These are phyloP conservation scores for Nemopilema nomurai DNA, from an alignment of 30 jellyfish, hydroid and myxozoan species.

Conservation along the genomic window DNA sequence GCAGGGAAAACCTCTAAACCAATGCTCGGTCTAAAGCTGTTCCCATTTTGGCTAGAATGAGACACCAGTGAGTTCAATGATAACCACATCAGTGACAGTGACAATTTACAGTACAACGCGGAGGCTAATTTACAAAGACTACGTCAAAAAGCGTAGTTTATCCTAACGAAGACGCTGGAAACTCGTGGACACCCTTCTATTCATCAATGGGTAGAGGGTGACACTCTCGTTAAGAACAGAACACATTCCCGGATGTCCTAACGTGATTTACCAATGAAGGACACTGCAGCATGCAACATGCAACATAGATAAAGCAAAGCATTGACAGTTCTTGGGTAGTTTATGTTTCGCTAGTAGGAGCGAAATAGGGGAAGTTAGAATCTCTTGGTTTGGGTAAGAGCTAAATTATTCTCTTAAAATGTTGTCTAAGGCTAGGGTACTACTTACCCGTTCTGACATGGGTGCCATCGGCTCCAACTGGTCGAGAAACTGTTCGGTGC, in stretches of 20 bases:
- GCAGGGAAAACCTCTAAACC: not conserved
- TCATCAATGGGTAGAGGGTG: not conserved
- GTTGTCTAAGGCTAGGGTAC: not conserved
- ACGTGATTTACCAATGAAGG: too few species aligned
- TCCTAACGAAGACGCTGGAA: not conserved
- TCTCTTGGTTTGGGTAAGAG: too few species aligned
- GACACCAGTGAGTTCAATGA: not conserved
- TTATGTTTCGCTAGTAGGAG: too few species aligned
- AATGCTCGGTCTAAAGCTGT: not conserved
- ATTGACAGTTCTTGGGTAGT: too few species aligned
- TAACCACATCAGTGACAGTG: not conserved
- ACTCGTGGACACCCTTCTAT: not conserved
- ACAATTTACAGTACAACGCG: not conserved
- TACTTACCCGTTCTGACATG: conserved; percentile 34
- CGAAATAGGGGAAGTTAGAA: too few species aligned
- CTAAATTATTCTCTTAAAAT: not conserved
- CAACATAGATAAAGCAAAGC: too few species aligned
- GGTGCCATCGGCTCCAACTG: too few species aligned
- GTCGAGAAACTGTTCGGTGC: too few species aligned
- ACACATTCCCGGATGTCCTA: not conserved
- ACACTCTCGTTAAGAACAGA: not conserved
- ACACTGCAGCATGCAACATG: not conserved
- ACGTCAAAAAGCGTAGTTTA: not conserved
- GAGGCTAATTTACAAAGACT: not conserved
- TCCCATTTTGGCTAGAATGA: not conserved